Conservation (phyloP, 2,797 vertebrate genomes). For the Aplochiton taeniatus region DNA sequence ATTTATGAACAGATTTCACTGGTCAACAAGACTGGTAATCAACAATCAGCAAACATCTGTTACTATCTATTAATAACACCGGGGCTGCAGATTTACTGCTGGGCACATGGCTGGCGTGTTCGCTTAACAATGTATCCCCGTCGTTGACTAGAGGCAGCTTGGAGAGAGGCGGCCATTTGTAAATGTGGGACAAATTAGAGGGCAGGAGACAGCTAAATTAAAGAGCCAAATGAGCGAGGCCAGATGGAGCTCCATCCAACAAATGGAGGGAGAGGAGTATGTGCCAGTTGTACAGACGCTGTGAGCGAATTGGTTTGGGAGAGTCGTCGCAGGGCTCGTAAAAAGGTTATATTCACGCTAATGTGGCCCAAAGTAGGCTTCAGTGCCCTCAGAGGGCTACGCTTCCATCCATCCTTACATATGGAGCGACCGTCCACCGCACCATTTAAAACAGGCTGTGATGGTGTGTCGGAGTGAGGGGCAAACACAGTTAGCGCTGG, state of each 20-base stretch:
- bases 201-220: slow-evolving; percentile 83
- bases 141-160: slow-evolving; percentile 77
- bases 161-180: slow-evolving; percentile 74
- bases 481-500: slow-evolving; percentile 40
- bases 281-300: slow-evolving; percentile 81
- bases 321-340: slow-evolving; percentile 71
- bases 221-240: slow-evolving; percentile 81
- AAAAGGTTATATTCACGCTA: slow-evolving; percentile 80
- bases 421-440: slow-evolving; percentile 62
- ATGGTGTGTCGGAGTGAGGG: slow-evolving; percentile 48
- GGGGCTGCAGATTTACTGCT: slow-evolving; percentile 74
- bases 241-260: slow-evolving; percentile 84
- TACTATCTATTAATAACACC: slow-evolving; percentile 82
- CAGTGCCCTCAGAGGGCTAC: slow-evolving; percentile 68
- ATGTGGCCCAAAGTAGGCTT: slow-evolving; percentile 62
- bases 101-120: slow-evolving; percentile 61
- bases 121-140: slow-evolving; percentile 75
- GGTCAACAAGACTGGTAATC: slow-evolving; percentile 83
- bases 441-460: slow-evolving; percentile 50
- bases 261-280: slow-evolving; percentile 81
- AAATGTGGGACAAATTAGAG: slow-evolving; percentile 83
- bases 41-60: slow-evolving; percentile 87
- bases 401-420: slow-evolving; percentile 66
- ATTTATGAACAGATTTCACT: slow-evolving; percentile 85
- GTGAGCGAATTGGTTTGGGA: slow-evolving; percentile 76